Base-by-base conservation (phyloP, 2,888 invertebrate genomes). In the Hipparchia sbordonii region DNA sequence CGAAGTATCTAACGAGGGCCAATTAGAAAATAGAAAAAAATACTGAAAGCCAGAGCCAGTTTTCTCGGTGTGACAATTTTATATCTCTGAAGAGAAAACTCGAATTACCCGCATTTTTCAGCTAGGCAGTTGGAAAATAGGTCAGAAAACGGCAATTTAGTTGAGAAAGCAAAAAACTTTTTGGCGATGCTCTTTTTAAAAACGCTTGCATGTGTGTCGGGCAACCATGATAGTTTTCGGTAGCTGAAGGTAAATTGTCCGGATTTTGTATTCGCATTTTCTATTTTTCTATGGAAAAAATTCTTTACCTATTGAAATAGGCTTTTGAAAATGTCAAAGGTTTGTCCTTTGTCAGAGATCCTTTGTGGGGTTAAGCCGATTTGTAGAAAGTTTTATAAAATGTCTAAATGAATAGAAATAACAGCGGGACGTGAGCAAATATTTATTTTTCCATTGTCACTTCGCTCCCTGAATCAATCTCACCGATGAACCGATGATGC, bases 151-250 rank as follows among this genome's bases (percentile, higher is more conserved):
- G 67, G 74, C 72, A 74, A 74, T 74, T 73, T 70, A 51, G 75
- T 74, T 70, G 61, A 65, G 74, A 60, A 73, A 67, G 70, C 70
- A 74, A 76, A 75, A 76, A 73, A 72, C 54, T 73, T 72, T 73
- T 74, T 72, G 74, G 72, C 72, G 67, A 61, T 52, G 72, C 60
- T 73, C 71, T 68, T 72, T 74, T 72, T 61, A 68, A 68, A 74
- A 76, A 60, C 57, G 72, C 60, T 73, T 61, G 71, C 73, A 72
- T 70, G 68, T 70, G 72, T 10, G 12, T 66, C 52, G 65, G 70
- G 72, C 60, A 48, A 6, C 73, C 72, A 75, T 67, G 51, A 66
- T 13, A 2, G 5, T 45, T 0, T 54, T 48, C 4, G 48, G 59
- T 39, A 39, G 39, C n/a, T 56, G n/a, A 12, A 13, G 6, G 2